Conservation (phyloP, 2,797 vertebrate species). For the Okamejei kenojei region DNA sequence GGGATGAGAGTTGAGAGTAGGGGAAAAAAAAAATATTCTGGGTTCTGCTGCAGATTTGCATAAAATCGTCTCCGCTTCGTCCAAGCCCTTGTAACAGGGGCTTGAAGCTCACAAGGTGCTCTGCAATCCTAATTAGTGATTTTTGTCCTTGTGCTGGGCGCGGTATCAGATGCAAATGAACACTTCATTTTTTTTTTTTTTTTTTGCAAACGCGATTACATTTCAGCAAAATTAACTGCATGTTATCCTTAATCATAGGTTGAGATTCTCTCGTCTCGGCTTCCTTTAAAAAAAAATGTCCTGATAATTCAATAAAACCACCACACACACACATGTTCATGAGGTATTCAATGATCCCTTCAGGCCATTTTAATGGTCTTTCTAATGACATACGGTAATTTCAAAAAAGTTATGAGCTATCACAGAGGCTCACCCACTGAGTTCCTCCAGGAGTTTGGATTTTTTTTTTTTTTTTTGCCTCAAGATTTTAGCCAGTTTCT, state of each 20-base stretch:
- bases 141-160: constrained; percentile 83
- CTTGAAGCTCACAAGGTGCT: constrained; percentile 69
- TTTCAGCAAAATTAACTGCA: constrained; percentile 76
- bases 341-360: background rate
- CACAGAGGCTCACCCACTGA: background rate
- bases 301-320: no score
- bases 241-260: constrained; percentile 82
- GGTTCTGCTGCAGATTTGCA: constrained; percentile 57
- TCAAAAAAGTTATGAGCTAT: background rate
- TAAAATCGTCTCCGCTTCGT: constrained; percentile 54
- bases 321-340: no score
- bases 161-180: constrained; percentile 87
- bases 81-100: constrained; percentile 67
- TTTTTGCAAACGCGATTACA: constrained; percentile 63
- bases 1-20: no score
- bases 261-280: constrained; percentile 68
- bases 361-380: background rate
- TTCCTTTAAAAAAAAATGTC: constrained; percentile 61
- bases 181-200: constrained; percentile 56
- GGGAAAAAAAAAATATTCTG: constrained; percentile 42
- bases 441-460: no score
- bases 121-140: constrained; percentile 88
- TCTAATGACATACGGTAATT: background rate
- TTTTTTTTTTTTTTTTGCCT: no score
- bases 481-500: no score